Conservation (phyloP, 2,888 invertebrate species). For the Drosophila diplacantha region DNA sequence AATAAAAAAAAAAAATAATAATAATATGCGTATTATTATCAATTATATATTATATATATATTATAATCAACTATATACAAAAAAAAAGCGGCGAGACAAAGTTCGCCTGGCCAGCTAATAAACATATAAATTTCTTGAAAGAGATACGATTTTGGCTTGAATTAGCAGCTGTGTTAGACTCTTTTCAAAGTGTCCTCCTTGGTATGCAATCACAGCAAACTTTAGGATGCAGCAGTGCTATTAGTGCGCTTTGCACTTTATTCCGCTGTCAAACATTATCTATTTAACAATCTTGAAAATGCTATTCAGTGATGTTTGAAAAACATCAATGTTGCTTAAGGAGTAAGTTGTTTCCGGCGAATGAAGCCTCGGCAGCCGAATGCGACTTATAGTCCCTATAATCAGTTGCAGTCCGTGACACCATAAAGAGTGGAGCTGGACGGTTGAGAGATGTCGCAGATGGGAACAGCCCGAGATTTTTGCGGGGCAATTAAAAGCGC, state of each 20-base stretch:
- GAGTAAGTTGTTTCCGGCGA: slow-evolving; percentile 11
- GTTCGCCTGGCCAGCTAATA: no score
- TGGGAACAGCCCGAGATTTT: slow-evolving; percentile 16
- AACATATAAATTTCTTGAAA: no score
- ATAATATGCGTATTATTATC: no score
- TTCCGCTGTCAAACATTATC: not conserved
- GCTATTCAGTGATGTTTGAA: not conserved
- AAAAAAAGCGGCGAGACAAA: no score
- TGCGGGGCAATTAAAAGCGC: slow-evolving; percentile 36
- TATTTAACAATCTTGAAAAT: not conserved
- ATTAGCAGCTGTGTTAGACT: not conserved
- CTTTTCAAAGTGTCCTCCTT: no score
- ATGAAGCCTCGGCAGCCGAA: slow-evolving; percentile 7
- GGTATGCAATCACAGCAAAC: not conserved
- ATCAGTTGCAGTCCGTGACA: slow-evolving; percentile 49
- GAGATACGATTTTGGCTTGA: not conserved
- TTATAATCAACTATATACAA: no score
- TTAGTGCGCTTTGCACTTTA: not conserved
- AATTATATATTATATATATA: no score
- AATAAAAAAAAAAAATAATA: no score
- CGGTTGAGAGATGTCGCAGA: slow-evolving; percentile 15
- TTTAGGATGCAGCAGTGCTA: not conserved
- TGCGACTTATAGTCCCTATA: slow-evolving; percentile 4
- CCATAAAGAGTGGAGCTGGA: slow-evolving; percentile 40
- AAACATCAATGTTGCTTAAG: not conserved